A percentile compares a stretch with the other conserved stretches of the same genome.
Conservation (phyloP, 2,113 vertebrate species). For the Laticauda colubrina region DNA sequence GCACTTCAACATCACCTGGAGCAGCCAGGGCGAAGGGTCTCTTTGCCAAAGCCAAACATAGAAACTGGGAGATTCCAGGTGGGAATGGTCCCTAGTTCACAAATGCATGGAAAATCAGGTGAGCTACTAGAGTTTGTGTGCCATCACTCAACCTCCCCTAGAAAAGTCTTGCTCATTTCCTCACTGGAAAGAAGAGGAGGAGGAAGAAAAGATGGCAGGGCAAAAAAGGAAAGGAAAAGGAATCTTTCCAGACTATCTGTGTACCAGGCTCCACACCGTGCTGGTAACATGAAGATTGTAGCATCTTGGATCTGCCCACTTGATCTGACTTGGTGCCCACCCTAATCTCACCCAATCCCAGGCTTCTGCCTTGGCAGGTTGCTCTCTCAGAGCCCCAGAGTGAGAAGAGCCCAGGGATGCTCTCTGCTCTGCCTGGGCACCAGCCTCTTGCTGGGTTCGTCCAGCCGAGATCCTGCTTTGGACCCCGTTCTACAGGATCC, state of each 20-base stretch:
- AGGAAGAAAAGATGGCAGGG: background rate
- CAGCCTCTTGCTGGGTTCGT: background rate
- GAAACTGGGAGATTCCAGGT: background rate
- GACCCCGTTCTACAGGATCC: background rate
- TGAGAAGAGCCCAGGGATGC: background rate
- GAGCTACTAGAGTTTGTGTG: background rate
- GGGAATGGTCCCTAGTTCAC: background rate
- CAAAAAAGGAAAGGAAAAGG: background rate
- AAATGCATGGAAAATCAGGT: background rate
- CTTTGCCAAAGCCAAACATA: background rate
- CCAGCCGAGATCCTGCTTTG: too few species aligned
- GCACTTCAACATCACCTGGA: background rate
- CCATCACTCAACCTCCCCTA: background rate
- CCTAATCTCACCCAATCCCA: background rate
- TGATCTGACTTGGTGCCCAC: background rate
- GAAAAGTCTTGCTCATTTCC: background rate
- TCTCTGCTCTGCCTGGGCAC: background rate
- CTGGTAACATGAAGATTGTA: background rate
- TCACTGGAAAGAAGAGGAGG: too few species aligned
- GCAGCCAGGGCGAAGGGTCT: background rate
- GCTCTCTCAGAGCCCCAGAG: background rate
- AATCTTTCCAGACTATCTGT: background rate
- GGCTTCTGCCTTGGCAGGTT: background rate
- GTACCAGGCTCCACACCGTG: background rate
- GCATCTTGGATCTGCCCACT: background rate